Base-by-base conservation (phyloP, 2,888 invertebrate genomes). In the Conistra vaccinii region DNA sequence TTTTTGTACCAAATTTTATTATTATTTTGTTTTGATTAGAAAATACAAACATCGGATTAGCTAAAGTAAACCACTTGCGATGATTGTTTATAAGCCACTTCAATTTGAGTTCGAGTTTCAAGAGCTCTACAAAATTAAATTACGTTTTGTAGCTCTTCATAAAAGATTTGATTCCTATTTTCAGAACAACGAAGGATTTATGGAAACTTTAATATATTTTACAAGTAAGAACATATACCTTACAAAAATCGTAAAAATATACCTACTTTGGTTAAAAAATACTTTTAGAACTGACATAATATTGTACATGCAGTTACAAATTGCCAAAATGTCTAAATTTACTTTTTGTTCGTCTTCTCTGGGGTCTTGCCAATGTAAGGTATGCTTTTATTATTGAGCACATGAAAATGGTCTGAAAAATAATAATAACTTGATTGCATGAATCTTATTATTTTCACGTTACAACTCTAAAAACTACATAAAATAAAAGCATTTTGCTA, bases 51-150 rank as follows among this genome's bases (percentile, higher is more conserved):
- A 42, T 29, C 6, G 3, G 29, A 10, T 42, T 72, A 39, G 23
- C 39, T 39, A 53, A 29, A 57, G 5, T n/a, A 48, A 39, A 39
- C 17, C n/a, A 57, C 23, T 60, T 39, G 48, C 29, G 14, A 20
- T 51, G 9, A 51, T n/a, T 42, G 39, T 32, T 51, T 17, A n/a
- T 29, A 39, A 39, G 23, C 39, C 17, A 73, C 58, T 58, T 48
- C 14, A 4, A 48, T 73, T 58, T 32, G 23, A n/a, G 29, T n/a
- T 72, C 6, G 9, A 73, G 10, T 73, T 61, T 73, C 17, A 73
- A 73, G 45, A 35, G 26, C 60, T 53, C n/a, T 26, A 26, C 20
- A 45, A 42, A 42, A 60, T 32, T 12, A 42, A 51, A 23, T 53
- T 42, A 10, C 20, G 2, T 23, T 62, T 45, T 29, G 17, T 26